phyloP scores from a whole-genome alignment of 2,888 invertebrate genomes.

The Ceriagrion tenellum region DNA sequence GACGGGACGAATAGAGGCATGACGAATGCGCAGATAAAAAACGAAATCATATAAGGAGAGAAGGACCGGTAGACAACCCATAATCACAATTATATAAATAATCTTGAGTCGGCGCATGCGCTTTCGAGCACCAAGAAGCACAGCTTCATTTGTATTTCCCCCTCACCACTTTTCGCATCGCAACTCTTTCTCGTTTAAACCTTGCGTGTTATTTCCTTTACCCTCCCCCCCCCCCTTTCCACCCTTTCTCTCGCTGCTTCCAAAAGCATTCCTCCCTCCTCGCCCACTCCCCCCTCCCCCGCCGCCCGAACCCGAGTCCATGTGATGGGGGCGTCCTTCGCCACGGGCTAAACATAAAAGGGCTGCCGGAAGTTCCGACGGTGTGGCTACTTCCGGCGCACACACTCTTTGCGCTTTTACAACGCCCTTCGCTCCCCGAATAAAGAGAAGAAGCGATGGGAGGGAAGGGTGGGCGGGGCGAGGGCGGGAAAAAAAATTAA shows the following conservation, averaged over 20 bases:
- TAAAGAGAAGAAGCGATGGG: not conserved
- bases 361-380: slow-evolving; percentile 9
- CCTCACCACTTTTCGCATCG: not conserved
- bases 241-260: no score
- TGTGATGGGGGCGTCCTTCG: slow-evolving; percentile 12
- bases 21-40: no score
- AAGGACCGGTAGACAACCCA: no score
- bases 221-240: no score
- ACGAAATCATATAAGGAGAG: no score
- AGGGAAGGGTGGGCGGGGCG: not conserved
- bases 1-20: no score
- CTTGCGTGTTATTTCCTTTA: no score
- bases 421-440: not conserved
- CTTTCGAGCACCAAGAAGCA: not conserved
- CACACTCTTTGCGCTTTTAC: slow-evolving; percentile 21
- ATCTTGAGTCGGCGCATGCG: no score
- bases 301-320: not conserved
- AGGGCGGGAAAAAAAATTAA: not conserved
- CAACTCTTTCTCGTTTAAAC: not conserved
- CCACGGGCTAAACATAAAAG: slow-evolving; percentile 11
- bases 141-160: not conserved
- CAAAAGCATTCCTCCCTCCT: no score
- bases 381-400: not conserved
- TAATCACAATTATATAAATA: no score
- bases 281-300: not conserved